Conservation (phyloP, 2,888 invertebrate species). For the Melikaiella ostensackeni region DNA sequence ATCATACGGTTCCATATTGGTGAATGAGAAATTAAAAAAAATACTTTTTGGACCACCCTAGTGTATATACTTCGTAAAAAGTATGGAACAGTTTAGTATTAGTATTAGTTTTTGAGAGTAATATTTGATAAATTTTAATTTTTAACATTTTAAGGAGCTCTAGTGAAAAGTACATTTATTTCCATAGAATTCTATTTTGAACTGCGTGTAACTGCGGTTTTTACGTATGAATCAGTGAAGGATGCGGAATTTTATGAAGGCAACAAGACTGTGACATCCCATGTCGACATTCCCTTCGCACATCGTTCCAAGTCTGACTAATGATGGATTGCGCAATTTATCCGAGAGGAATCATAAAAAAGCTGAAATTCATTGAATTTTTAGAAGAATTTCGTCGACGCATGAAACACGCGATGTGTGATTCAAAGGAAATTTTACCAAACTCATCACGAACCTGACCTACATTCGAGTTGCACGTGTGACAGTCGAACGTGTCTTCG, state of each 20-base stretch:
- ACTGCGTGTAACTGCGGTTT: not conserved
- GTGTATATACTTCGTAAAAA: no score
- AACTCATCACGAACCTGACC: conserved; percentile 40
- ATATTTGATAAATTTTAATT: no score
- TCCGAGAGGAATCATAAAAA: conserved; percentile 11
- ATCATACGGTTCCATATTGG: no score
- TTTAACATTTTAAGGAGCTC: no score
- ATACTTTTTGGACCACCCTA: no score
- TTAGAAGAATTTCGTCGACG: conserved; percentile 19
- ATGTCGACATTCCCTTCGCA: conserved; percentile 19
- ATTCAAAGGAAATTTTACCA: conserved; percentile 37
- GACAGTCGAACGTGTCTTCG: conserved; percentile 38
- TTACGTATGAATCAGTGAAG: conserved; percentile 33
- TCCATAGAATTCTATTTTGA: not conserved
- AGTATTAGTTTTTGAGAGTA: no score
- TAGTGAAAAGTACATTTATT: not conserved
- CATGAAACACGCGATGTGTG: conserved; percentile 16
- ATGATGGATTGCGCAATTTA: conserved; percentile 32
- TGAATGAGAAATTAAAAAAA: no score
- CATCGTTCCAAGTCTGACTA: conserved; percentile 27
- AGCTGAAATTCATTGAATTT: conserved; percentile 29
- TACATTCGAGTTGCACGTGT: conserved; percentile 40
- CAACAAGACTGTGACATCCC: conserved; percentile 23
- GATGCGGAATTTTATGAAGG: conserved; percentile 33
- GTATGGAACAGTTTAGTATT: no score